Evolutionary conservation across 2,797 vertebrate genomes (phyloP), one percentile per base, ranked within the genome.

Genomic region (Sebastes reedi): DNA sequence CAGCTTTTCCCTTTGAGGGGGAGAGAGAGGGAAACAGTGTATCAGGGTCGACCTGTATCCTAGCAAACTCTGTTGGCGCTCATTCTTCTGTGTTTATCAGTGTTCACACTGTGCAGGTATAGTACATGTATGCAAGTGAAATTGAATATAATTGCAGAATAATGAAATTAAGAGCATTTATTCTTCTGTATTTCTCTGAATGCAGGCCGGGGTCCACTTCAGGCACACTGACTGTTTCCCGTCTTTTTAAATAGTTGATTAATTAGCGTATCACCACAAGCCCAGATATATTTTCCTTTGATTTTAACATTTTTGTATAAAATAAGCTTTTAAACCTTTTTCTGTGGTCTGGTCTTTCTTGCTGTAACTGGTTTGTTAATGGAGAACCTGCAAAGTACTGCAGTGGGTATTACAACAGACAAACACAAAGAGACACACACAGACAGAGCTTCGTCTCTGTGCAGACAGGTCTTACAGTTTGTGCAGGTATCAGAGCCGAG

Each of bases 401-500:
- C 36, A 60, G 52, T 36, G 32, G n/a, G 13, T 52, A 11, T 29
- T 69, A 65, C 46, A 36, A 61, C 10, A 68, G 14, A 55, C 32
- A 18, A 62, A 75, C 22, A 70, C 25, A 62, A 39, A 85, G 60
- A 46, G 42, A 46, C 42, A 56, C 8, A 73, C 25, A 59, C 20
- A 46, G 58, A 50, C 32, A 30, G 39, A 80, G 60, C 3, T 9
- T 10, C 9, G 8, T 10, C 32, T 72, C 11, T 25, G 71, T 67
- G 58, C 32, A 79, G 50, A 83, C 75, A 68, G 73, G 85, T 82
- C 76, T 64, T 24, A 27, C 34, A 55, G 77, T 70, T 50, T 77
- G 64, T 72, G 81, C 68, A 66, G 76, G 72, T 82, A 68, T 79
- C 68, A 72, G 73, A 89, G 73, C n/a, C 4, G 42, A 77, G 22